Percentiles rank a stretch among this genome's conserved stretches.
Conservation (phyloP, 2,113 vertebrate species). For the Vireo altiloquus region DNA sequence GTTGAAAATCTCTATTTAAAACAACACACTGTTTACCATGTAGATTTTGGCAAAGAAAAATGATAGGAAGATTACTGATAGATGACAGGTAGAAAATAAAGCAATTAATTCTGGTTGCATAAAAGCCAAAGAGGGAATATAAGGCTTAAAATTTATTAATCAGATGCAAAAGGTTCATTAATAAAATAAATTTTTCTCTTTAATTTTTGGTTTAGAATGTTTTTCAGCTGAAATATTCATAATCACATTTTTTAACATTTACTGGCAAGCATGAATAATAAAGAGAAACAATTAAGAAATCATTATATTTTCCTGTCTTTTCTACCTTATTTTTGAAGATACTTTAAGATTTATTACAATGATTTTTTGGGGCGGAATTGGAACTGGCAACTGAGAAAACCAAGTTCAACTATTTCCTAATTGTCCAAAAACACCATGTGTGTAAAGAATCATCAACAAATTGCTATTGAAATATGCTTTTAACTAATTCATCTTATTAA, state of each 20-base stretch:
- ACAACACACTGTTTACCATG: neutral
- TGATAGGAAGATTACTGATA: neutral
- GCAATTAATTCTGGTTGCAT: neutral
- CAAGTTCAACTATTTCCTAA: neutral
- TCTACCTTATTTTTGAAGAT: neutral
- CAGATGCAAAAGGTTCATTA: neutral
- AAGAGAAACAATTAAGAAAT: neutral
- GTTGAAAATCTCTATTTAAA: neutral
- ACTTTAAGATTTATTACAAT: neutral
- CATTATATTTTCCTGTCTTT: neutral
- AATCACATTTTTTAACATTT: neutral
- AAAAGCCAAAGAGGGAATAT: neutral
- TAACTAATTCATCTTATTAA: neutral
- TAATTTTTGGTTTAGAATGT: neutral
- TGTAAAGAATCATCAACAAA: neutral
- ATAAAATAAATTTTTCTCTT: neutral
- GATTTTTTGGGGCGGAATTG: neutral
- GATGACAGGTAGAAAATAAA: neutral
- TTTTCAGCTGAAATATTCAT: neutral
- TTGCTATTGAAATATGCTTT: neutral
- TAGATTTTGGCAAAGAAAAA: neutral
- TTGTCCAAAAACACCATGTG: neutral
- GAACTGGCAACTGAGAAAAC: neutral
- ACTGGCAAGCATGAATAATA: neutral
- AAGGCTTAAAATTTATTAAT: neutral